Evolutionary conservation across 2,888 invertebrate genomes (phyloP).

Genomic region (Drosophila niveifrons): DNA sequence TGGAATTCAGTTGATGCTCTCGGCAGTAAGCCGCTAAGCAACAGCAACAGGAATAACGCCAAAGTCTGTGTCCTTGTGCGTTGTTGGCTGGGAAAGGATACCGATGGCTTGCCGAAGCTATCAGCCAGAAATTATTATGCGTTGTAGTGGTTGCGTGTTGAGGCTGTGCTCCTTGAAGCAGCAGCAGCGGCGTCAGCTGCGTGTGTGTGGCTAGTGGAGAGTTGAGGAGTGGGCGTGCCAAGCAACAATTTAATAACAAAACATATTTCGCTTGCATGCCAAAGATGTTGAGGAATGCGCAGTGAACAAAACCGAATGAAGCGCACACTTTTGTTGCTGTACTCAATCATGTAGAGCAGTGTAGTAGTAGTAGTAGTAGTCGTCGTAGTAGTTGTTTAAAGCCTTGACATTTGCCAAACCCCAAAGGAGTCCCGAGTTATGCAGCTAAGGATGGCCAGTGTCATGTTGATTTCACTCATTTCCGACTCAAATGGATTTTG

Average conservation of each 20-base stretch:
- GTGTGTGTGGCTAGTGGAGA: conserved; percentile 23
- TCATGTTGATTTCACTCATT: conserved; percentile 76
- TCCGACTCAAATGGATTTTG: conserved; percentile 81
- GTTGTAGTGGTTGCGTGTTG: conserved; percentile 40
- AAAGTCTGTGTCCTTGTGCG: conserved; percentile 40
- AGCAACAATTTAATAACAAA: conserved; percentile 80
- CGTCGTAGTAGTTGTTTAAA: conserved; percentile 57
- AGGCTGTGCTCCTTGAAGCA: not conserved
- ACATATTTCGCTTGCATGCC: conserved; percentile 80
- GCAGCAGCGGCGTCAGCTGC: not conserved
- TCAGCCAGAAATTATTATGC: conserved; percentile 77
- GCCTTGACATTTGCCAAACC: conserved; percentile 63
- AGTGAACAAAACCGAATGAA: conserved; percentile 55
- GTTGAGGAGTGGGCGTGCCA: conserved; percentile 50
- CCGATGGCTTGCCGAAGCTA: conserved; percentile 44
- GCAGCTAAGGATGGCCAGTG: conserved; percentile 38
- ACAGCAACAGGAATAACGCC: conserved; percentile 13
- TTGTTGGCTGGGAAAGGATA: conserved; percentile 51
- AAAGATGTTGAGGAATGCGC: conserved; percentile 71
- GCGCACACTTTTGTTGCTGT: conserved; percentile 17
- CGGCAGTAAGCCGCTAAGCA: conserved; percentile 30
- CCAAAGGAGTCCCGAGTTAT: conserved; percentile 15
- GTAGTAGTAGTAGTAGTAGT: conserved; percentile 3
- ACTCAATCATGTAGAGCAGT: conserved; percentile 43
- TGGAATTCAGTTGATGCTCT: conserved; percentile 69